These are phyloP conservation scores for Tenthredo amoena DNA, from an alignment of 2,888 invertebrate species.

Conservation along the genomic window DNA sequence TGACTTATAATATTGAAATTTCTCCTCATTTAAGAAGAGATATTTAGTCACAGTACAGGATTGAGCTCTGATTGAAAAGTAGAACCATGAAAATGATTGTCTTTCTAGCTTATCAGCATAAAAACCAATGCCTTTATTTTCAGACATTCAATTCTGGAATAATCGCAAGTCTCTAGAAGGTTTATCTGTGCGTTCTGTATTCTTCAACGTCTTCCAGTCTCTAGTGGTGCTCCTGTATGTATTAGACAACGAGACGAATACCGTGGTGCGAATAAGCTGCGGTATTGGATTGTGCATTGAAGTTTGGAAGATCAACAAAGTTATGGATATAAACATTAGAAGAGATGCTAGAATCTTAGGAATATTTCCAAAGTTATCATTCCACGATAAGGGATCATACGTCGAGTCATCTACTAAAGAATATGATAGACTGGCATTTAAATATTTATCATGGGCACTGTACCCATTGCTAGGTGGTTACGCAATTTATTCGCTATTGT, in stretches of 20 bases:
- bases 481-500: conserved; percentile 95
- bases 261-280: conserved; percentile 96
- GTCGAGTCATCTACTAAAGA: conserved; percentile 95
- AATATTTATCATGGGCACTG: conserved; percentile 96
- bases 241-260: conserved; percentile 98
- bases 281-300: conserved; percentile 97
- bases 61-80: background rate
- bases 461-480: conserved; percentile 97
- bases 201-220: conserved; percentile 99
- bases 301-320: conserved; percentile 99
- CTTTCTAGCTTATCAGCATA: background rate
- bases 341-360: conserved; percentile 88
- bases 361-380: conserved; percentile 87
- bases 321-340: conserved; percentile 90
- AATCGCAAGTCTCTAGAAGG: conserved; percentile 98
- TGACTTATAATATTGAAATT: background rate
- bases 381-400: conserved; percentile 98
- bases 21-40: background rate
- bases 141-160: conserved; percentile 99
- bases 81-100: background rate
- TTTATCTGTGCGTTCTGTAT: conserved; percentile 97
- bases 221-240: conserved; percentile 97
- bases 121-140: conserved; percentile 59
- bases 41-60: background rate
- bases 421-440: conserved; percentile 97